Conservation (phyloP, 2,888 invertebrate genomes). For the Leptopterna dolabrata region DNA sequence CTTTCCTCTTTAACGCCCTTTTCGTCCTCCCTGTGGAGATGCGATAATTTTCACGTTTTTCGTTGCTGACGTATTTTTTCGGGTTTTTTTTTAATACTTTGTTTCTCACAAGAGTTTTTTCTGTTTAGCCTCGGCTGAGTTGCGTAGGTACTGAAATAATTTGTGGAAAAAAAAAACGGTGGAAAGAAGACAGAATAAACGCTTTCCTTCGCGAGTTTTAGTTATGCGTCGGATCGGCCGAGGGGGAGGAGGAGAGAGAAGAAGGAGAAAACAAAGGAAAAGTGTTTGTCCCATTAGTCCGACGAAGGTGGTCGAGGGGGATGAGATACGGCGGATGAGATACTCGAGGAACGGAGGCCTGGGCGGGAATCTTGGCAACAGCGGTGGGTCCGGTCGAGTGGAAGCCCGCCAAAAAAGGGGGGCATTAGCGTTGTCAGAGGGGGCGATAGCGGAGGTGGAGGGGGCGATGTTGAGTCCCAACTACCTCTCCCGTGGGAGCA, state of each 20-base stretch:
- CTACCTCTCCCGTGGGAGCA: too few relatives aligned
- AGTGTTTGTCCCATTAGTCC: background rate
- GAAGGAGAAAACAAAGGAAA: background rate
- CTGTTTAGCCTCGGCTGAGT: too few relatives aligned
- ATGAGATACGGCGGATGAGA: background rate
- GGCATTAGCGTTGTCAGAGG: background rate
- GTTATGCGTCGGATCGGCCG: too few relatives aligned
- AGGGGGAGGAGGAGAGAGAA: background rate
- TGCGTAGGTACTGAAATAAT: too few relatives aligned
- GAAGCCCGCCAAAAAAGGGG: background rate
- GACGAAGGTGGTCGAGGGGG: background rate
- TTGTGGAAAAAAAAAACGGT: too few relatives aligned
- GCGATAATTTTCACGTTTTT: background rate
- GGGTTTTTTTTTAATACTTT: too few relatives aligned
- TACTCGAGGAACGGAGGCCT: background rate
- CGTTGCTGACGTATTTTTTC: too few relatives aligned
- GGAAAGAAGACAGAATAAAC: too few relatives aligned
- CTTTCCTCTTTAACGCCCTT: background rate
- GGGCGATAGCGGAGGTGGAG: too few relatives aligned
- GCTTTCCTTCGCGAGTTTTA: too few relatives aligned
- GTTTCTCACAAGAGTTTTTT: too few relatives aligned
- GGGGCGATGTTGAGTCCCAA: too few relatives aligned
- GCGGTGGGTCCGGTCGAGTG: background rate
- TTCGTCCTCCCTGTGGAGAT: background rate
- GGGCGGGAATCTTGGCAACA: background rate